A percentile compares a stretch with the other conserved stretches of the same genome.
phyloP scores from a whole-genome alignment of 2,113 vertebrate species.

The Ictalurus punctatus region DNA sequence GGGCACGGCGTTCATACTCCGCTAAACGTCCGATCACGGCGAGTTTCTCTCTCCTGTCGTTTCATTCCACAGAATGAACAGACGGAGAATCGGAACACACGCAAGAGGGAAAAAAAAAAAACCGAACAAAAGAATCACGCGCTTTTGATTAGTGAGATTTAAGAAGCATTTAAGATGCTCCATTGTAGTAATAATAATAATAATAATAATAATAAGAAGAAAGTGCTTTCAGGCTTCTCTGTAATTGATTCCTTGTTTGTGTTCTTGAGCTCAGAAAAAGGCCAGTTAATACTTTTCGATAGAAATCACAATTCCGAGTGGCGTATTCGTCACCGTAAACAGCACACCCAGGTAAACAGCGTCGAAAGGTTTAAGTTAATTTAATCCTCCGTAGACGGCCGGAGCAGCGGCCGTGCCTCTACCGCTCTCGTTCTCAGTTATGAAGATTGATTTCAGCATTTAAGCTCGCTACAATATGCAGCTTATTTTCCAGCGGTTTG shows the following conservation, averaged over 20 bases:
- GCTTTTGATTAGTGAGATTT: not conserved
- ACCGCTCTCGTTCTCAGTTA: not conserved
- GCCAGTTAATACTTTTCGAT: not conserved
- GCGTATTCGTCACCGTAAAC: not conserved
- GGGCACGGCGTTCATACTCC: not conserved
- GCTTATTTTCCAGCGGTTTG: not conserved
- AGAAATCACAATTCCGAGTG: not conserved
- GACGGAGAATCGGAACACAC: not conserved
- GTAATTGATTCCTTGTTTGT: not conserved
- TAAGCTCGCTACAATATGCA: not conserved
- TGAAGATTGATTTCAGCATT: constrained; percentile 7
- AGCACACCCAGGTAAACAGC: not conserved
- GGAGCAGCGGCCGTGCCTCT: not conserved
- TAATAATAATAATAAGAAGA: not conserved
- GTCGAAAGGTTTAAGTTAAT: not conserved
- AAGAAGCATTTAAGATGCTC: not conserved
- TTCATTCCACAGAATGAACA: not conserved
- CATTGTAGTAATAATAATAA: not conserved
- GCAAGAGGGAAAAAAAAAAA: too few species aligned
- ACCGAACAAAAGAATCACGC: not conserved
- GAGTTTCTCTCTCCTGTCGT: not conserved
- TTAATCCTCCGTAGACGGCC: not conserved
- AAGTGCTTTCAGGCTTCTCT: not conserved
- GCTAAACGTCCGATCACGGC: not conserved
- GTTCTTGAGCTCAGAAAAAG: not conserved